Conservation (phyloP, 2,888 invertebrate species). For the Brachyptera putata region DNA sequence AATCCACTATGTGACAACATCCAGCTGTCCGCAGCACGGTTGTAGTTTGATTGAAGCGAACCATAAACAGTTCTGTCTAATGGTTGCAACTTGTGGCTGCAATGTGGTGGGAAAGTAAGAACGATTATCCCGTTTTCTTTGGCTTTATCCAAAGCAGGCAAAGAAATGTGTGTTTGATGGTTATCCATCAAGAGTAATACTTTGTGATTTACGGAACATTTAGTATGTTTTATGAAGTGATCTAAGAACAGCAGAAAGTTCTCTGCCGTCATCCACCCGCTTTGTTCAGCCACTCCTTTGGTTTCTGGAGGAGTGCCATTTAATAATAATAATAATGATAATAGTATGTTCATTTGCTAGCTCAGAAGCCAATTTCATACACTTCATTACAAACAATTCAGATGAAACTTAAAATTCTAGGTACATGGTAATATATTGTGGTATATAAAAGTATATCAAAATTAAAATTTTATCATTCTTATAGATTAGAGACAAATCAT, state of each 20-base stretch:
- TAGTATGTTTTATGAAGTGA: slow-evolving; percentile 29
- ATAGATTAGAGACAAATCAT: too few species aligned
- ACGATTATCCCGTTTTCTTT: slow-evolving; percentile 42
- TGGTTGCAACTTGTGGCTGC: slow-evolving; percentile 44
- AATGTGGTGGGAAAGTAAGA: slow-evolving; percentile 44
- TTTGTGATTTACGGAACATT: slow-evolving; percentile 30
- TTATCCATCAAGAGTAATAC: slow-evolving; percentile 40
- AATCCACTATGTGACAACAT: slow-evolving; percentile 31
- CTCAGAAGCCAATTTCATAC: too few species aligned
- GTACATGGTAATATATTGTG: too few species aligned
- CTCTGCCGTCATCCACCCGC: slow-evolving; percentile 39
- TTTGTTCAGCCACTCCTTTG: too few species aligned
- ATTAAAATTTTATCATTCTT: too few species aligned
- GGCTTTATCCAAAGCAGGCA: slow-evolving; percentile 37
- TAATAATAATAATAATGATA: too few species aligned
- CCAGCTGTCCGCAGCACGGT: slow-evolving; percentile 35
- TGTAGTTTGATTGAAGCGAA: slow-evolving; percentile 41
- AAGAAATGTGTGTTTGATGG: slow-evolving; percentile 40
- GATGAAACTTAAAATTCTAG: too few species aligned
- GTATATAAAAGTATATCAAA: too few species aligned
- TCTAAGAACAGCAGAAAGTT: slow-evolving; percentile 34
- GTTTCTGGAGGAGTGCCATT: too few species aligned
- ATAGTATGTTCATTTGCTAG: too few species aligned
- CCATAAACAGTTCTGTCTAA: slow-evolving; percentile 43
- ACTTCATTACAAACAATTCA: too few species aligned